Percentiles rank a stretch among this genome's conserved stretches.
Conservation (phyloP, 2,888 invertebrate species). For the Ormia ochracea region DNA sequence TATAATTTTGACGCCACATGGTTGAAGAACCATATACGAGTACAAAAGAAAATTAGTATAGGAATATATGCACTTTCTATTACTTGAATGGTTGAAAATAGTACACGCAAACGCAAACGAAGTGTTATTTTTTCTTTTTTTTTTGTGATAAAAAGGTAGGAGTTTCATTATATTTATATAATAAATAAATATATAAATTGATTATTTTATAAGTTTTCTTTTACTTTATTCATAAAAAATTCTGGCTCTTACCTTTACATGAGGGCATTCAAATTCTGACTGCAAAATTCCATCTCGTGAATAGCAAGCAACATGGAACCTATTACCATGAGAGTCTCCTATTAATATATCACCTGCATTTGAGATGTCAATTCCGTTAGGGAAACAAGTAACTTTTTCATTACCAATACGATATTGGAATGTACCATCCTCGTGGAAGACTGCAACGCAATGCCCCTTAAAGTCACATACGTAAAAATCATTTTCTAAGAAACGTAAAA, state of each 20-base stretch:
- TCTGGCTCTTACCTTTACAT: conserved; percentile 87
- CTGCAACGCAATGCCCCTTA: conserved; percentile 98
- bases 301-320: conserved; percentile 97
- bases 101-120: no score
- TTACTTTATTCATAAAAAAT: background rate
- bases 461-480: conserved; percentile 98
- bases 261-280: conserved; percentile 97
- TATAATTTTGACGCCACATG: no score
- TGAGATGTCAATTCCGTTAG: conserved; percentile 98
- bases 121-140: no score
- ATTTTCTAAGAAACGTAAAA: conserved; percentile 83
- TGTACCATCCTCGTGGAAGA: conserved; percentile 93
- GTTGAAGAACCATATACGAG: no score
- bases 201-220: background rate
- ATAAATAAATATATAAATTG: background rate
- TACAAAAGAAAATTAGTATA: no score
- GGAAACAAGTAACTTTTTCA: conserved; percentile 97
- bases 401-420: conserved; percentile 95
- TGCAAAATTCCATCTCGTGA: conserved; percentile 90
- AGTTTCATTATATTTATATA: no score
- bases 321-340: conserved; percentile 97
- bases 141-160: no score
- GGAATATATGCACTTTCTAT: no score
- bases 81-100: no score
- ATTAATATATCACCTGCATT: conserved; percentile 97